Percentiles rank a stretch among this genome's conserved stretches.
Conservation (phyloP, 23 tunicate species). For the Phallusia fumigata region DNA sequence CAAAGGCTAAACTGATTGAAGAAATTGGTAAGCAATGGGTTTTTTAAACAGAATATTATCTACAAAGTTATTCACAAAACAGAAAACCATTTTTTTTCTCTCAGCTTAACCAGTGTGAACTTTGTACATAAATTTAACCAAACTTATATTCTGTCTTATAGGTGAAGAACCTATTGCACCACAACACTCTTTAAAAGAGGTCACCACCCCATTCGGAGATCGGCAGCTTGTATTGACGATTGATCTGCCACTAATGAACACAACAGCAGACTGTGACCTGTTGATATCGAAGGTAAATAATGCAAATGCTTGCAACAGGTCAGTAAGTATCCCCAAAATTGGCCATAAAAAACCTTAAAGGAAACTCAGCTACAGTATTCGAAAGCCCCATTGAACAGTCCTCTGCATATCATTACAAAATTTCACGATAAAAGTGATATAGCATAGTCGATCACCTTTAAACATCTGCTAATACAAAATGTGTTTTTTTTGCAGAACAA, state of each 20-base stretch:
- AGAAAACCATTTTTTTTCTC: not conserved
- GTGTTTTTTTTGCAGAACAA: slow-evolving; percentile 27
- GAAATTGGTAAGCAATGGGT: slow-evolving; percentile 30
- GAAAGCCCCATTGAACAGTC: too few species aligned
- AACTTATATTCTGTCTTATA: not conserved
- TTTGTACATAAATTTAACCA: too few species aligned
- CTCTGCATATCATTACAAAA: too few species aligned
- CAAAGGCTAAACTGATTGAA: slow-evolving; percentile 19
- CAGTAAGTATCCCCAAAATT: too few species aligned
- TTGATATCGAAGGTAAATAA: slow-evolving; percentile 44
- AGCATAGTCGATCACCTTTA: too few species aligned
- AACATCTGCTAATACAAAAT: too few species aligned
- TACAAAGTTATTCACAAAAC: too few species aligned
- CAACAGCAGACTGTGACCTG: slow-evolving; percentile 55
- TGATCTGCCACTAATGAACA: slow-evolving; percentile 36
- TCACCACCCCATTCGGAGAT: not conserved
- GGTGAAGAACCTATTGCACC: slow-evolving; percentile 13
- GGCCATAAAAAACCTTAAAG: too few species aligned
- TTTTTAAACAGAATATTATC: too few species aligned
- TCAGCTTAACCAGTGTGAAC: not conserved
- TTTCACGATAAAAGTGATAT: too few species aligned
- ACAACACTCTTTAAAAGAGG: slow-evolving; percentile 15
- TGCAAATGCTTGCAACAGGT: not conserved
- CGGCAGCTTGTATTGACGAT: slow-evolving; percentile 35
- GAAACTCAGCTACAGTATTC: too few species aligned